A percentile compares a stretch with the other conserved stretches of the same genome.
Conservation (phyloP, 2,797 vertebrate genomes). For the Xerus rutilus region DNA sequence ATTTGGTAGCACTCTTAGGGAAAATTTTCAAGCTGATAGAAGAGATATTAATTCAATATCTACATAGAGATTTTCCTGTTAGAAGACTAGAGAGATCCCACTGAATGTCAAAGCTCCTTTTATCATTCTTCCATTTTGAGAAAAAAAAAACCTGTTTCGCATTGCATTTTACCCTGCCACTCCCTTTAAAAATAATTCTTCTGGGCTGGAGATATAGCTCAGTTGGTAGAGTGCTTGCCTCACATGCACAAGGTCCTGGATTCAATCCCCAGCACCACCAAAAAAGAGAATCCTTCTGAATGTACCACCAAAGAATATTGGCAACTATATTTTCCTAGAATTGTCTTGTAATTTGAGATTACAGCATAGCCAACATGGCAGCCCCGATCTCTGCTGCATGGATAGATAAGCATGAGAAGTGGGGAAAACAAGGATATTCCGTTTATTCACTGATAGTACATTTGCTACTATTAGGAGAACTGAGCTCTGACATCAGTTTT, state of each 20-base stretch:
- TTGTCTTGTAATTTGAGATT: conserved; percentile 57
- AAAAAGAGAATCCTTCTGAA: background rate
- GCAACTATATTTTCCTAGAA: conserved; percentile 14
- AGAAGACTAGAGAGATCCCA: conserved; percentile 1
- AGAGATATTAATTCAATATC: conserved; percentile 7
- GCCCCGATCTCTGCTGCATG: conserved; percentile 13
- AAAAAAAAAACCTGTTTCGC: background rate
- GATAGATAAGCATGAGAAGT: conserved; percentile 28
- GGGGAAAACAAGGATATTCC: background rate
- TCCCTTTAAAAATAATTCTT: background rate
- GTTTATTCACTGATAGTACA: background rate
- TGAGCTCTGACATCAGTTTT: conserved; percentile 39
- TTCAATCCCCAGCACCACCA: too few relatives aligned
- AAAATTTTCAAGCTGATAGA: conserved; percentile 47
- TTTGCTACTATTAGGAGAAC: conserved; percentile 48
- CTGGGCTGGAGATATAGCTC: too few relatives aligned
- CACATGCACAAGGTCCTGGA: too few relatives aligned
- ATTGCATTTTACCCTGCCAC: background rate
- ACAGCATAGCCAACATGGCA: background rate
- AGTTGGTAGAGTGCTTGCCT: too few relatives aligned
- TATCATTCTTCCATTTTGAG: conserved; percentile 12
- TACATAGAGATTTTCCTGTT: background rate
- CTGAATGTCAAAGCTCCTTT: conserved; percentile 8
- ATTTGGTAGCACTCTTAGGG: background rate
- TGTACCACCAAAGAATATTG: conserved; percentile 49